Percentiles rank a stretch among this genome's conserved stretches.
Evolutionary conservation across 1,140 invertebrate genomes (phyloP).

Genomic region (Gryon sp.): DNA sequence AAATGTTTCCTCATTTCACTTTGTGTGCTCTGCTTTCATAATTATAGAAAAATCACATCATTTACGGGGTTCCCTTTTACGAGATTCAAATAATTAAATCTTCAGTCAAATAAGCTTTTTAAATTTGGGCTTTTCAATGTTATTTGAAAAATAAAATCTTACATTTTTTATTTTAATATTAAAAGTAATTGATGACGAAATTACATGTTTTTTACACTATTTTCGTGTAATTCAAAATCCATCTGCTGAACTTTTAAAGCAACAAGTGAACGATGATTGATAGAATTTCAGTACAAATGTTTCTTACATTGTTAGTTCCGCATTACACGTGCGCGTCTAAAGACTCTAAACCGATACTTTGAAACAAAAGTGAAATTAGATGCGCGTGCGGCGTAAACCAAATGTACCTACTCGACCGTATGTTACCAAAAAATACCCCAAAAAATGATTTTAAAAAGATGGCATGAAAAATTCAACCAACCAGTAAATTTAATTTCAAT

Average conservation of each 20-base stretch:
- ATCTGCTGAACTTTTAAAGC: too few relatives aligned
- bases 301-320: slow-evolving; percentile 44
- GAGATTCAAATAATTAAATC: neutral
- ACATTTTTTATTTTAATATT: too few relatives aligned
- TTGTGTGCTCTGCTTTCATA: neutral
- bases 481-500: slow-evolving; percentile 2
- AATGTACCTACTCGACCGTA: slow-evolving; percentile 30
- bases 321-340: slow-evolving; percentile 43
- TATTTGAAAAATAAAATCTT: too few relatives aligned
- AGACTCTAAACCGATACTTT: too few relatives aligned
- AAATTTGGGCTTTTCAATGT: slow-evolving; percentile 4
- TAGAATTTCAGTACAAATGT: too few relatives aligned
- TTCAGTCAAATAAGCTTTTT: too few relatives aligned
- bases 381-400: slow-evolving; percentile 29
- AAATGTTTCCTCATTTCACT: neutral
- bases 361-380: slow-evolving; percentile 28
- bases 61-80: neutral
- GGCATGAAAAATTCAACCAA: slow-evolving; percentile 5
- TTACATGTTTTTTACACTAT: too few relatives aligned
- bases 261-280: too few relatives aligned
- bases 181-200: too few relatives aligned
- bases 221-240: too few relatives aligned
- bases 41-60: slow-evolving; percentile 1
- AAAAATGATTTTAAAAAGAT: too few relatives aligned
- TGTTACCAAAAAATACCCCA: slow-evolving; percentile 9